These are phyloP conservation scores for Cremastobaeus sp. DNA, from an alignment of 2,888 invertebrate genomes.

Conservation along the genomic window DNA sequence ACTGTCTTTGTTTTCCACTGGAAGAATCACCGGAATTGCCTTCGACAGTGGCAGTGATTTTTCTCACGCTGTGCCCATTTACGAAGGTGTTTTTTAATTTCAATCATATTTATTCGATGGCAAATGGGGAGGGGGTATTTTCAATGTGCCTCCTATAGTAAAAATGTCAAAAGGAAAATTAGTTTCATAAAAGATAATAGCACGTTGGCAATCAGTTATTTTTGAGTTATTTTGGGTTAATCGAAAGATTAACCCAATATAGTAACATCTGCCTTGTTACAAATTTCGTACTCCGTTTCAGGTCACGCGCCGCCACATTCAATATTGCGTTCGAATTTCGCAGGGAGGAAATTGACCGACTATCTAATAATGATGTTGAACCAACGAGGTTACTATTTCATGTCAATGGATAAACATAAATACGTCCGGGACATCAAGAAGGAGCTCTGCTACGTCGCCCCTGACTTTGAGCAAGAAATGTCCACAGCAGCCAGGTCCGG, in stretches of 20 bases:
- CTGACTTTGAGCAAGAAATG: slow-evolving; percentile 97
- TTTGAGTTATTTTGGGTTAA: too few species aligned
- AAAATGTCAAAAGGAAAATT: too few species aligned
- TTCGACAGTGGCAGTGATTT: slow-evolving; percentile 97
- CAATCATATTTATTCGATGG: too few species aligned
- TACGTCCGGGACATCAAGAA: slow-evolving; percentile 90
- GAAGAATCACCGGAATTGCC: slow-evolving; percentile 97
- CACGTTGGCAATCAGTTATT: too few species aligned
- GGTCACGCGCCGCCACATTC: slow-evolving; percentile 94
- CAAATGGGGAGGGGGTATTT: too few species aligned
- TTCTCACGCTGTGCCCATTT: slow-evolving; percentile 95
- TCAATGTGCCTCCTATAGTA: too few species aligned
- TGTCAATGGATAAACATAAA: slow-evolving; percentile 94
- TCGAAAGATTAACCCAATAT: too few species aligned
- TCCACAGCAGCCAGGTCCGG: slow-evolving; percentile 94
- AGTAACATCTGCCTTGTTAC: too few species aligned
- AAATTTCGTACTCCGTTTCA: slow-evolving; percentile 5
- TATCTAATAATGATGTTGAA: slow-evolving; percentile 96
- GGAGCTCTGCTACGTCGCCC: slow-evolving; percentile 83
- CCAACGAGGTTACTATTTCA: slow-evolving; percentile 94
- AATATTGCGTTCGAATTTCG: slow-evolving; percentile 94
- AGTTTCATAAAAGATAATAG: too few species aligned
- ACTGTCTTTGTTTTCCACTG: slow-evolving; percentile 94
- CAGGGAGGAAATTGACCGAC: slow-evolving; percentile 94
- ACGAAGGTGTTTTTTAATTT: slow-evolving; percentile 84